Conservation (phyloP, 2,113 vertebrate species). For the Meles meles region DNA sequence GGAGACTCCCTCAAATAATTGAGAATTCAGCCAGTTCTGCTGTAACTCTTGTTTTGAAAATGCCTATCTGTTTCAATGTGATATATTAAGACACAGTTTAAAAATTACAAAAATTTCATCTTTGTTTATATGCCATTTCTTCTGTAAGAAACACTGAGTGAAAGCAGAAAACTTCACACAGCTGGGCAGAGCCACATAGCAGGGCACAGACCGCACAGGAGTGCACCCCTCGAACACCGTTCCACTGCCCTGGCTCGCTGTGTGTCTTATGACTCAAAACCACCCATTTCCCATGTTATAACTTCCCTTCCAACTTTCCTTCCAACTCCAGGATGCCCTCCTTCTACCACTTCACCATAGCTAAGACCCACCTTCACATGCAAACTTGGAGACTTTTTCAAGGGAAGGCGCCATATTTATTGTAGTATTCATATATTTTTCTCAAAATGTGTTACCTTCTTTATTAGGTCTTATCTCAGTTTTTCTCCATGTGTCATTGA, state of each 20-base stretch:
- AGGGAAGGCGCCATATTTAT: neutral
- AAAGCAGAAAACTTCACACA: neutral
- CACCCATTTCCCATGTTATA: too few relatives aligned
- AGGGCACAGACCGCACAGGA: fast-evolving
- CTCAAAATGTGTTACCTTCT: neutral
- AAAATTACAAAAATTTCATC: neutral
- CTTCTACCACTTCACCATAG: neutral
- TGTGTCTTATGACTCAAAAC: neutral
- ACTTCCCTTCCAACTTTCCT: neutral
- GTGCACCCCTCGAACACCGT: fast-evolving
- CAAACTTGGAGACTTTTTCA: neutral
- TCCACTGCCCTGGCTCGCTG: fast-evolving
- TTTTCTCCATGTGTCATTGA: neutral
- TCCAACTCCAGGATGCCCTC: neutral
- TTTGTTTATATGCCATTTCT: neutral
- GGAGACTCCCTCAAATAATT: neutral
- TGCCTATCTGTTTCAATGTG: neutral
- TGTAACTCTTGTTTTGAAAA: neutral
- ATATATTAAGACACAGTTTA: neutral
- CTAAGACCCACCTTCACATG: too few relatives aligned
- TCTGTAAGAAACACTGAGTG: neutral
- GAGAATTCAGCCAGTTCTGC: neutral
- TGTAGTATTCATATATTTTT: neutral
- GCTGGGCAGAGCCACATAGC: neutral
- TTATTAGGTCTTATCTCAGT: neutral